These are phyloP conservation scores for Theocolax elegans DNA, from an alignment of 1,140 invertebrate species.

Conservation along the genomic window DNA sequence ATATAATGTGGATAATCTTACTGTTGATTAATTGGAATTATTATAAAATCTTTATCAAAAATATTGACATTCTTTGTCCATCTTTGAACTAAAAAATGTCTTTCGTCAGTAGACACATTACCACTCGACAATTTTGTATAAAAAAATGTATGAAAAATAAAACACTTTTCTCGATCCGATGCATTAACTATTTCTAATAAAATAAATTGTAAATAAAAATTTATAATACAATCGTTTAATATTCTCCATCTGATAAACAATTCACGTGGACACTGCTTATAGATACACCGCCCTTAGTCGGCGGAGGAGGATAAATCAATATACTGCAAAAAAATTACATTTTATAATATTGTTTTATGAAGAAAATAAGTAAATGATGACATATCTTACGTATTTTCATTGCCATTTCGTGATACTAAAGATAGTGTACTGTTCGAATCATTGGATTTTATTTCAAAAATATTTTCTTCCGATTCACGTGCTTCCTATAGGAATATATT, in stretches of 20 bases:
- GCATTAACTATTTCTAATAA: conserved; percentile 78
- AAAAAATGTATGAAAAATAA: conserved; percentile 96
- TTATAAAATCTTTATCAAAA: conserved; percentile 95
- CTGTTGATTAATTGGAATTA: conserved; percentile 98
- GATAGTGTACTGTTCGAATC: no score
- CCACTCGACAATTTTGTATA: conserved; percentile 90
- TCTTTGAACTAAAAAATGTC: conserved; percentile 89
- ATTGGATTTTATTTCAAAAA: no score
- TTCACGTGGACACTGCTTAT: conserved; percentile 92
- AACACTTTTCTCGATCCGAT: conserved; percentile 81
- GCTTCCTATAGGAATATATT: no score
- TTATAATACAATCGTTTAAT: no score
- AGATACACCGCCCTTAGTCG: conserved; percentile 81
- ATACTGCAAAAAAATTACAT: no score
- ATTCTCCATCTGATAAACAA: conserved; percentile 90
- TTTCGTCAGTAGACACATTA: conserved; percentile 78
- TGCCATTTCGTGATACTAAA: no score
- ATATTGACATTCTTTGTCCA: conserved; percentile 98
- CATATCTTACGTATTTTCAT: no score
- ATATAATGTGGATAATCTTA: conserved; percentile 63
- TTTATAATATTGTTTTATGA: no score
- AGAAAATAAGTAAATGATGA: no score
- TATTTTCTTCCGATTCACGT: no score
- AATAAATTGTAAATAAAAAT: no score
- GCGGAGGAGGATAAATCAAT: conserved; percentile 71